A percentile compares a stretch with the other conserved stretches of the same genome.
Conservation (phyloP, 2,113 vertebrate species). For the Philantomba maxwellii region DNA sequence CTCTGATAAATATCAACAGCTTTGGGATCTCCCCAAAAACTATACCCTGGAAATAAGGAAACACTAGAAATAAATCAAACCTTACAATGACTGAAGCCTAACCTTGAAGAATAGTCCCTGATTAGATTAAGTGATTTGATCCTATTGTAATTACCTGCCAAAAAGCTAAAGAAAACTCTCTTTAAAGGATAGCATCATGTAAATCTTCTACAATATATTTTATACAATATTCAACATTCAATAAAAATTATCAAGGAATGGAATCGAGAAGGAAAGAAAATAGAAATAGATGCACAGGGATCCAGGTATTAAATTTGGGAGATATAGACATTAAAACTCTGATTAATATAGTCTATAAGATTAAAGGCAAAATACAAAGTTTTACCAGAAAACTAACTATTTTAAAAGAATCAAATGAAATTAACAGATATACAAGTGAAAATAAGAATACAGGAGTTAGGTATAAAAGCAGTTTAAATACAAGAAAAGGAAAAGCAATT, state of each 20-base stretch:
- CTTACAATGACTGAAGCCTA: not conserved
- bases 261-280: not conserved
- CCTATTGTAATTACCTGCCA: not conserved
- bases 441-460: not conserved
- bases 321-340: not conserved
- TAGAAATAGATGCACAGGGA: not conserved
- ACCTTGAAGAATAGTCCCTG: not conserved
- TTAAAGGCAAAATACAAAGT: slow-evolving; percentile 2
- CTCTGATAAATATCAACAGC: not conserved
- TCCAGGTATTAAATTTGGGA: not conserved
- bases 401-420: not conserved
- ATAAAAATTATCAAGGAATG: not conserved
- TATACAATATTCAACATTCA: not conserved
- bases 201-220: not conserved
- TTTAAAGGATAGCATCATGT: not conserved
- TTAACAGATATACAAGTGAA: not conserved
- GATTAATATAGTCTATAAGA: not conserved
- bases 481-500: not conserved
- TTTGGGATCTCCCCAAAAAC: not conserved
- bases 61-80: not conserved
- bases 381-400: not conserved
- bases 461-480: not conserved
- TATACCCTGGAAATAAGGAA: not conserved
- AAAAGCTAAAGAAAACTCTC: not conserved
- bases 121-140: slow-evolving; percentile 15